Evolutionary conservation across 2,888 invertebrate species (phyloP).

Genomic region (Monopis laevigella): DNA sequence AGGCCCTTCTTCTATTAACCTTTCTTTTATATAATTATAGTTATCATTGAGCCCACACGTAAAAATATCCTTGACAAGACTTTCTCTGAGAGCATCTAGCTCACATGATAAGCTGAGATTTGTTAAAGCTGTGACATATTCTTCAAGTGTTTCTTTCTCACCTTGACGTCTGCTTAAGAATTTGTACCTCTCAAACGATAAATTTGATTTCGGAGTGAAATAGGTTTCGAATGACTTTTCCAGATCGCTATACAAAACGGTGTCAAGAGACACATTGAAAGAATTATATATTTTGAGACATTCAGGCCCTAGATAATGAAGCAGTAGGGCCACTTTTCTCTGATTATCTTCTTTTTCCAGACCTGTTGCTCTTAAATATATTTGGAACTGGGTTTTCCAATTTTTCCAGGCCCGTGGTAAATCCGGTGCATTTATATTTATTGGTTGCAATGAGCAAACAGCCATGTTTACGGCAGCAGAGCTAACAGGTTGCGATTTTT

Average conservation of each 20-base stretch:
- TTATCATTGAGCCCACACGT: background rate
- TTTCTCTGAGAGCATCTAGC: background rate
- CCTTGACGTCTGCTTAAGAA: background rate
- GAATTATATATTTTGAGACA: constrained; percentile 3
- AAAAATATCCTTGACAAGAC: constrained; percentile 1
- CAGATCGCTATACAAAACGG: background rate
- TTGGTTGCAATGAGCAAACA: constrained; percentile 2
- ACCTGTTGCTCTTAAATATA: constrained; percentile 9
- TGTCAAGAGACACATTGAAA: background rate
- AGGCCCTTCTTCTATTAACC: background rate
- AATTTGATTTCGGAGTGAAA: too few species aligned
- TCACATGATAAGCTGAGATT: constrained; percentile 3
- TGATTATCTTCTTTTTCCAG: constrained; percentile 11
- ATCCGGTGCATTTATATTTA: background rate
- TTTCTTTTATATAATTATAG: background rate
- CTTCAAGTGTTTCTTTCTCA: background rate
- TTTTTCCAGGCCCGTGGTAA: constrained; percentile 1
- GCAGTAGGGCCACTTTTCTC: constrained; percentile 2
- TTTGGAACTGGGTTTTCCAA: constrained; percentile 6
- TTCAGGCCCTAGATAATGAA: background rate
- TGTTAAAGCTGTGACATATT: background rate
- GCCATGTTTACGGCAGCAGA: background rate
- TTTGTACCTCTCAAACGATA: too few species aligned
- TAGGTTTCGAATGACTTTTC: background rate
- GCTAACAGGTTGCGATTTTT: background rate